Conservation (phyloP, 2,113 vertebrate species). For the Falco punctatus region DNA sequence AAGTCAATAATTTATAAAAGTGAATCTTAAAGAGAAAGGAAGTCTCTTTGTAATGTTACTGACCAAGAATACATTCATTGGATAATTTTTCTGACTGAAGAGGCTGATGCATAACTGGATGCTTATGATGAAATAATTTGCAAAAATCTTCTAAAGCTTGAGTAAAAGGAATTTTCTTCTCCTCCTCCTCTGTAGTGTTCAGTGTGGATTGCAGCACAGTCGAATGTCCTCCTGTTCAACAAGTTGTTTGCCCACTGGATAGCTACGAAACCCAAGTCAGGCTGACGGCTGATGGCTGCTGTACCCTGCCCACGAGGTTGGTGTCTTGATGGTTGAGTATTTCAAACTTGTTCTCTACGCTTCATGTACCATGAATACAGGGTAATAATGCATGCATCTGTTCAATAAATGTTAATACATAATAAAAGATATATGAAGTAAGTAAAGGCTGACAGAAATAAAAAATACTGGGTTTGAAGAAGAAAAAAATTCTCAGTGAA, state of each 20-base stretch:
- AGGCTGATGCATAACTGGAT: not conserved
- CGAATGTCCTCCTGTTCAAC: conserved; percentile 87
- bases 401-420: not conserved
- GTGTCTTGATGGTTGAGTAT: conserved; percentile 13
- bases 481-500: not conserved
- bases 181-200: conserved; percentile 77
- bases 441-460: not conserved
- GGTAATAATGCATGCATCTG: not conserved
- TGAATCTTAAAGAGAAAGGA: not conserved
- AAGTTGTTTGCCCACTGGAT: conserved; percentile 86
- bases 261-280: conserved; percentile 90
- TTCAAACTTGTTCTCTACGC: not conserved
- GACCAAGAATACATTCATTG: not conserved
- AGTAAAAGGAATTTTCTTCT: conserved; percentile 13
- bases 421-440: not conserved
- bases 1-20: not conserved
- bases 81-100: not conserved
- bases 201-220: conserved; percentile 91
- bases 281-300: conserved; percentile 90
- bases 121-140: not conserved
- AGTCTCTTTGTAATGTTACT: not conserved
- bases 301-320: conserved; percentile 89
- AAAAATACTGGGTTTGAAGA: not conserved
- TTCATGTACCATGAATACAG: not conserved
- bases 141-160: not conserved